These are phyloP conservation scores for Asbolus verrucosus DNA, from an alignment of 1,140 invertebrate genomes.

Conservation along the genomic window DNA sequence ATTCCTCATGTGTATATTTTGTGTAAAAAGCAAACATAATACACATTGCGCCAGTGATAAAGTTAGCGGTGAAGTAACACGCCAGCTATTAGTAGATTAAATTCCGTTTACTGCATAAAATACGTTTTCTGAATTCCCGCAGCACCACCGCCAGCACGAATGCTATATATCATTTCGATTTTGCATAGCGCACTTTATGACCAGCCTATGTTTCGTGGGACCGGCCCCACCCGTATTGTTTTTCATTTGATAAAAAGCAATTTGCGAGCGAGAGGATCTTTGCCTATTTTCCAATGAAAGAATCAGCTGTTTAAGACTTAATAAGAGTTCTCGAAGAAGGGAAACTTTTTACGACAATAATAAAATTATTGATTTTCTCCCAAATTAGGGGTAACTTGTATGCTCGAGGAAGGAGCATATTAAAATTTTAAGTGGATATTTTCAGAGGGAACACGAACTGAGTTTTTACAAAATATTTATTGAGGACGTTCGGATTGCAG, in stretches of 20 bases:
- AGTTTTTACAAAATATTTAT: conserved; percentile 15
- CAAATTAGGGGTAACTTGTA: conserved; percentile 50
- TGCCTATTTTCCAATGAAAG: conserved; percentile 7
- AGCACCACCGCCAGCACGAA: no score
- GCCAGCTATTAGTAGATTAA: conserved; percentile 46
- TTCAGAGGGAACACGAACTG: conserved; percentile 35
- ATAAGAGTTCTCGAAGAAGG: conserved; percentile 44
- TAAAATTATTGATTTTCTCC: conserved; percentile 51
- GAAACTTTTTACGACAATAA: conserved; percentile 51
- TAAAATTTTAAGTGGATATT: conserved; percentile 53
- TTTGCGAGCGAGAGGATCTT: conserved; percentile 26
- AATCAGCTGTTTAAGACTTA: conserved; percentile 47
- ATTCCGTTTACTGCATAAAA: conserved; percentile 36
- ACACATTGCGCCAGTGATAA: conserved; percentile 32
- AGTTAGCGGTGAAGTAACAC: conserved; percentile 40
- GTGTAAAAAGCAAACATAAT: conserved; percentile 42
- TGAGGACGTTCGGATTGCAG: conserved; percentile 10
- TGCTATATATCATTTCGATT: conserved; percentile 1
- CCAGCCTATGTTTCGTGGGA: no score
- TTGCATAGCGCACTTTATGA: neutral
- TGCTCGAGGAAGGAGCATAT: conserved; percentile 48
- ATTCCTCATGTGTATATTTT: conserved; percentile 30
- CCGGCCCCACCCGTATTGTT: conserved; percentile 32
- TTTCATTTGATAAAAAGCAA: conserved; percentile 35
- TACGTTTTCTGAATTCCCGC: conserved; percentile 23